phyloP scores from a whole-genome alignment of 2,797 vertebrate species.

The Scolopax rusticola region DNA sequence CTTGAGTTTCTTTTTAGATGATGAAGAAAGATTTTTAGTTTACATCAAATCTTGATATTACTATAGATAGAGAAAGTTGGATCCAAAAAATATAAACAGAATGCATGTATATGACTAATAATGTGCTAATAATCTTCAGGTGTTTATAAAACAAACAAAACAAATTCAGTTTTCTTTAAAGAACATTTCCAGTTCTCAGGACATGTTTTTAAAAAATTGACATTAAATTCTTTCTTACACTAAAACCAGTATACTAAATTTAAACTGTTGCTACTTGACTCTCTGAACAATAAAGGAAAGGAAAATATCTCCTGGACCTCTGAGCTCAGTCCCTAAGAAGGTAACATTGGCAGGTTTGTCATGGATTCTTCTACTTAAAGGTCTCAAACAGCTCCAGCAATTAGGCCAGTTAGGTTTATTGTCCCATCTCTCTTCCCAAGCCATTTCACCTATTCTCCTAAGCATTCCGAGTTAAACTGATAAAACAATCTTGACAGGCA shows the following conservation, averaged over 20 bases:
- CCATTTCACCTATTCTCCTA: background rate
- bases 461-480: slow-evolving; percentile 10
- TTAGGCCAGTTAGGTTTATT: background rate
- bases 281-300: background rate
- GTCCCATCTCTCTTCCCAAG: background rate
- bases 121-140: background rate
- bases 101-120: background rate
- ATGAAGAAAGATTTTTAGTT: slow-evolving; percentile 4
- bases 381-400: background rate
- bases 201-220: rapidly evolving
- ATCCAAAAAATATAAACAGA: background rate
- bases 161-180: background rate
- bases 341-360: background rate
- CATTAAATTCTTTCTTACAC: background rate
- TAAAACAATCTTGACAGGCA: slow-evolving; percentile 38
- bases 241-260: background rate
- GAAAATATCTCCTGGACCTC: background rate
- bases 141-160: background rate
- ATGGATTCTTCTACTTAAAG: background rate
- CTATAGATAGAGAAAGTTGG: background rate
- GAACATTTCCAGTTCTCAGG: background rate
- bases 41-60: background rate
- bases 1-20: background rate
- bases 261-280: background rate
- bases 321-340: background rate